Percentiles rank a stretch among this genome's conserved stretches.
Conservation (phyloP, 1,140 invertebrate species). For the Asbolus verrucosus region DNA sequence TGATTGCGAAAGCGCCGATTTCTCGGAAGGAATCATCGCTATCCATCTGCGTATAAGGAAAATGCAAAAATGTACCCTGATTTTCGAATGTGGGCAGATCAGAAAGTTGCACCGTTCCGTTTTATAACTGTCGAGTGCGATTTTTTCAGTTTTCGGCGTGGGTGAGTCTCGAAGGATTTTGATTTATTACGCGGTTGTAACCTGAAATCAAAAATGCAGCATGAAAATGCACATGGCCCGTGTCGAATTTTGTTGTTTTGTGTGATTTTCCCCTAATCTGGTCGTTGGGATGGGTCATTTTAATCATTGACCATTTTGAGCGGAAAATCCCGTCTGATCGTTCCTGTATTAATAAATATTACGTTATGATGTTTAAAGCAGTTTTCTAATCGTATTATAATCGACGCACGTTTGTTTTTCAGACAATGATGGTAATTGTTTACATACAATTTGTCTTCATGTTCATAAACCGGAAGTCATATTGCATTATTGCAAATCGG, state of each 20-base stretch:
- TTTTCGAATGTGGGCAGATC: constrained; percentile 1
- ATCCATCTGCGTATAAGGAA: constrained; percentile 3
- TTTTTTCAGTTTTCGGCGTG: background rate
- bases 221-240: too few species aligned
- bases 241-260: too few species aligned
- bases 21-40: background rate
- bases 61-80: constrained; percentile 8
- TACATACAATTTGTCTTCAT: constrained; percentile 30
- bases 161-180: constrained; percentile 5
- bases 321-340: too few species aligned
- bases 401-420: constrained; percentile 20
- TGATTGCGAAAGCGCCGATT: background rate
- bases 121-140: background rate
- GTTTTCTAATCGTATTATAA: constrained; percentile 33
- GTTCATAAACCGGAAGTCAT: constrained; percentile 15
- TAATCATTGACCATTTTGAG: too few species aligned
- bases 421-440: constrained; percentile 26
- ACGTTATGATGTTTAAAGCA: constrained; percentile 11
- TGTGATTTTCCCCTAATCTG: too few species aligned
- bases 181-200: too few species aligned
- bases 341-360: background rate
- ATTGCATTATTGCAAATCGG: constrained; percentile 16
- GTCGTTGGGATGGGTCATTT: too few species aligned
- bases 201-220: too few species aligned
- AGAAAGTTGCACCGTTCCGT: constrained; percentile 23